Evolutionary conservation across 2,113 vertebrate species (phyloP), one percentile per base, ranked within the genome.

Genomic region (Otolemur garnettii): DNA sequence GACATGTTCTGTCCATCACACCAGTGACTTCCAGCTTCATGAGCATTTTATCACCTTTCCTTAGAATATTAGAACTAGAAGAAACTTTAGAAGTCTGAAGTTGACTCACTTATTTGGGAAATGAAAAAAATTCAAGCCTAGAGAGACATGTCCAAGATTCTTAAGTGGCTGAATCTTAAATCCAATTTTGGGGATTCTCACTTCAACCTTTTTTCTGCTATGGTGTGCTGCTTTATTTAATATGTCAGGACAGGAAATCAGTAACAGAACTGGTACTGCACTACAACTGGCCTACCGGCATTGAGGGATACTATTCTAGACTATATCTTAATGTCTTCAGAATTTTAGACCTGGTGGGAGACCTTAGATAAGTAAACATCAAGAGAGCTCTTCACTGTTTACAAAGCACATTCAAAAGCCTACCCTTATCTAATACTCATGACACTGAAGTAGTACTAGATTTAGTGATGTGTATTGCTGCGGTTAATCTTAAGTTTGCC

Each of bases 1-100:
- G 22, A 14, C 1, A 2, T 80, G 17, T 83, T 45, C 35, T 28
- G 30, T 57, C 60, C 5, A 33, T 87, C 69, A 57, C 18, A 71
- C 17, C 30, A 74, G 38, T 93, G 30, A 42, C 72, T 91, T 26
- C 59, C 35, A 75, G 4, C 68, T 68, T 96, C 7, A 15, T 33
- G 57, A 92, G 38, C 38, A 78, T 7, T 71, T 81, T 60, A 18
- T 86, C 45, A 79, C 21, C 18, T 35, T 75, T 66, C n/a, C 35
- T 60, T 50, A 71, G n/a, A 92, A 53, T 12, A 0, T 66, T 42
- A 87, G 33, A 55, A 4, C 77, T 87, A 69, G 30, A 90, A 64
- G 17, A 79, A 93, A 64, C 53, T 10, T 92, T 62, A 69, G 30
- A 92, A 64, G 13, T 77, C 84, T 85, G 28, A 71, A 92, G 91